Conservation (phyloP, 1,140 invertebrate genomes). For the Drosophila pseudoobscura region DNA sequence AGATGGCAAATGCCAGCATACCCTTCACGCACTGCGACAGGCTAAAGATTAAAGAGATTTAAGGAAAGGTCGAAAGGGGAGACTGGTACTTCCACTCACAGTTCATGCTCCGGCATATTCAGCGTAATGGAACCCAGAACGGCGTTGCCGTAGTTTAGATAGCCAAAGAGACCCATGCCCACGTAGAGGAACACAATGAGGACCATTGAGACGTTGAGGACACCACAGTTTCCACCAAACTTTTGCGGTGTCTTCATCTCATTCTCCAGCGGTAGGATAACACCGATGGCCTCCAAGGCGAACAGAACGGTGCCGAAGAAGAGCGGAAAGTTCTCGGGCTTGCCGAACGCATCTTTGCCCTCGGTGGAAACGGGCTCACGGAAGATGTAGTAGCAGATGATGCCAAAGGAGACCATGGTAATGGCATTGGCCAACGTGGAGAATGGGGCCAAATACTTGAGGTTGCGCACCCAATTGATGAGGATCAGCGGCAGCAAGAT, state of each 20-base stretch:
- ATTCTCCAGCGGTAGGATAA: constrained; percentile 91
- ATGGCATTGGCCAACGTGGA: constrained; percentile 89
- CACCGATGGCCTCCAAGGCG: constrained; percentile 91
- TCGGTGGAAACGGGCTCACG: constrained; percentile 84
- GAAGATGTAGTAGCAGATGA: constrained; percentile 89
- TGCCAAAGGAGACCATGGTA: constrained; percentile 87
- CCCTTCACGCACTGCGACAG: constrained; percentile 89
- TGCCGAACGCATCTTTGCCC: constrained; percentile 84
- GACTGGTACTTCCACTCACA: constrained; percentile 81
- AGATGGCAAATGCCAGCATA: constrained; percentile 90
- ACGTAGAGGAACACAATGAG: constrained; percentile 88
- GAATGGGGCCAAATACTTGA: constrained; percentile 89
- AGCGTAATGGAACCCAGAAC: constrained; percentile 88
- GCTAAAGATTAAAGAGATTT: constrained; percentile 73
- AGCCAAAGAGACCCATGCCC: constrained; percentile 90
- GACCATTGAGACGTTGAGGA: constrained; percentile 90
- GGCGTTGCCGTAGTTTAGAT: constrained; percentile 87
- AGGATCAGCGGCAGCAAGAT: constrained; percentile 88
- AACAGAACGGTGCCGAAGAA: constrained; percentile 91
- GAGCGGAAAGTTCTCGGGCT: constrained; percentile 85
- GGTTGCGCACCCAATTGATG: constrained; percentile 88
- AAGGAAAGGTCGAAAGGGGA: constrained; percentile 42
- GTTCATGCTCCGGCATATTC: constrained; percentile 85
- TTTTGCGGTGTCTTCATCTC: constrained; percentile 90
- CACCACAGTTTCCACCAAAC: constrained; percentile 88